Conservation (phyloP, 2,113 vertebrate genomes). For the Rhabdornis inornatus region DNA sequence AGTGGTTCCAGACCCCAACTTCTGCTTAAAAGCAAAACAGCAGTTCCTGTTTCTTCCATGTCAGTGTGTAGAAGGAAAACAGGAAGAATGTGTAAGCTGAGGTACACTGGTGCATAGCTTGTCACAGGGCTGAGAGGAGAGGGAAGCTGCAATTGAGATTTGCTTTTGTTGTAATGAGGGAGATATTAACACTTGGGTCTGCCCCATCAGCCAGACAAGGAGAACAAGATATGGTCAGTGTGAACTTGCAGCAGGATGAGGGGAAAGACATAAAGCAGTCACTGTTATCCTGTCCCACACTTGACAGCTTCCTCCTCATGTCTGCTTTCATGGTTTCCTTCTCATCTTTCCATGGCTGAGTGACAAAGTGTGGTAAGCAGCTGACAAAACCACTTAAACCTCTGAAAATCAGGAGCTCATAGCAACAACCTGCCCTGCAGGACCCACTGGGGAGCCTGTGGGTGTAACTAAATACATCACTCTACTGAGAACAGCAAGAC, state of each 20-base stretch:
- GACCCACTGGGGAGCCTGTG: neutral
- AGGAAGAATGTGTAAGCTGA: neutral
- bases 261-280: neutral
- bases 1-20: neutral
- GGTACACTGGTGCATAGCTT: neutral
- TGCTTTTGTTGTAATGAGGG: neutral
- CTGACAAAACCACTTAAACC: neutral
- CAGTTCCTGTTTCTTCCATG: neutral
- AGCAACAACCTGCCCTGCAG: neutral
- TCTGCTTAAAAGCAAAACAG: neutral
- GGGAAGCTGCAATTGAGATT: neutral
- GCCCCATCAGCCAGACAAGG: neutral
- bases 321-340: neutral
- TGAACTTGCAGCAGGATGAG: neutral
- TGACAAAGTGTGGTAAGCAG: neutral
- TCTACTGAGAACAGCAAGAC: neutral
- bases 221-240: neutral
- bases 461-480: neutral
- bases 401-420: neutral
- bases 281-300: neutral
- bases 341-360: neutral
- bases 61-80: neutral
- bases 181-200: neutral
- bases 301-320: neutral
- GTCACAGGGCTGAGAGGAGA: fast-evolving